Percentiles rank a stretch among this genome's conserved stretches.
Evolutionary conservation across 2,113 vertebrate species (phyloP).

Genomic region (Protobothrops flavoviridis): DNA sequence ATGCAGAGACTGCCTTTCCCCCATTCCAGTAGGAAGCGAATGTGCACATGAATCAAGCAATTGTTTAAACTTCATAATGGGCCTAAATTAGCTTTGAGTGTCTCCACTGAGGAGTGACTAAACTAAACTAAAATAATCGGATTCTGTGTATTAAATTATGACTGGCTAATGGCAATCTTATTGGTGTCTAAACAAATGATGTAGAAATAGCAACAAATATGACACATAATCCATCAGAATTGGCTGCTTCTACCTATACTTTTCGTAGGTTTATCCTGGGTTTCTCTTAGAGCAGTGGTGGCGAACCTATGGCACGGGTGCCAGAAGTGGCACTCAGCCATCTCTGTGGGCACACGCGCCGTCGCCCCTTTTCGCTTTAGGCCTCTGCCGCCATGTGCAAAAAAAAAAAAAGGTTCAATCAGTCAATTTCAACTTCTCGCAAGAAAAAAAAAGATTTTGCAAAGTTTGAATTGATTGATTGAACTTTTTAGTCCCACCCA

Average conservation of each 20-base stretch:
- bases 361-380: no score
- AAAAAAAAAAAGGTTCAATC: neutral
- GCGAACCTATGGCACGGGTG: no score
- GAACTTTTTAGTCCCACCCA: no score
- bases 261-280: neutral
- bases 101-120: neutral
- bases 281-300: no score
- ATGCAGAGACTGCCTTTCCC: neutral
- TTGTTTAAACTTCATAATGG: neutral
- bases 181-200: neutral
- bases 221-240: neutral
- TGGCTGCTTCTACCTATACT: neutral
- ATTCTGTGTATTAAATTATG: neutral
- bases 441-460: no score
- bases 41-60: neutral
- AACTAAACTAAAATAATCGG: neutral
- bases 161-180: neutral
- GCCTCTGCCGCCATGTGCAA: no score
- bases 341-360: no score
- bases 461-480: no score
- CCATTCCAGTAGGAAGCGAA: neutral
- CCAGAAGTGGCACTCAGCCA: no score
- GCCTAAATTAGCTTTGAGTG: neutral
- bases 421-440: no score
- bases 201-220: neutral